phyloP scores from a whole-genome alignment of 23 tunicate genomes.

The Phallusia fumigata region DNA sequence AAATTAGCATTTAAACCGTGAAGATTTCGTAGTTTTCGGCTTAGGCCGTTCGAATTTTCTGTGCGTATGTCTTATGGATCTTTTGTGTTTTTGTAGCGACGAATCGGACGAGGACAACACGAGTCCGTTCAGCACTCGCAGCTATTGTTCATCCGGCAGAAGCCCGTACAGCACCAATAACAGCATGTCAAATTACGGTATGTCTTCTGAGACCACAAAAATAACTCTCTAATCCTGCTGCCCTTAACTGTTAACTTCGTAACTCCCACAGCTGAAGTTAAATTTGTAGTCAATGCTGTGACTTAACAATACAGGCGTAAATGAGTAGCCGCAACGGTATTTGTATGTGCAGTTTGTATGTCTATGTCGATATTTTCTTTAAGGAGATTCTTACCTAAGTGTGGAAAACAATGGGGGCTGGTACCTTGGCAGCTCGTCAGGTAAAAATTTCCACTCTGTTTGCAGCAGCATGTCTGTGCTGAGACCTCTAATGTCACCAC shows the following conservation, averaged over 20 bases:
- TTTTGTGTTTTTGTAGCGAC: constrained; percentile 52
- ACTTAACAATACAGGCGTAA: no score
- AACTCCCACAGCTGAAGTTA: no score
- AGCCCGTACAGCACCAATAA: constrained; percentile 78
- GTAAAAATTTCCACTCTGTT: not conserved
- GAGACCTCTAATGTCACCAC: no score
- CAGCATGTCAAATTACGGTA: constrained; percentile 53
- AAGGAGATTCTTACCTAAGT: not conserved
- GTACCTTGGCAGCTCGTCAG: constrained; percentile 1
- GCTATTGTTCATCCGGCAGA: constrained; percentile 28
- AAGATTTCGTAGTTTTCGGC: no score
- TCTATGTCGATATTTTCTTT: not conserved
- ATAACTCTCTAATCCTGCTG: no score
- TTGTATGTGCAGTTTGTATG: no score
- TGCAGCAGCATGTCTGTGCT: no score
- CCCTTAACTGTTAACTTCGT: no score
- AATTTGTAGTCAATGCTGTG: no score
- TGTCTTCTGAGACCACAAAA: no score
- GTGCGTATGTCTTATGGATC: not conserved
- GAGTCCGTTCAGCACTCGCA: constrained; percentile 73
- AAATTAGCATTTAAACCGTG: no score
- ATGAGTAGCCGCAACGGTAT: no score
- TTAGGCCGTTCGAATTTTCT: not conserved
- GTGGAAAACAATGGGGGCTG: not conserved
- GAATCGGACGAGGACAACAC: constrained; percentile 79